Percentiles rank a stretch among this genome's conserved stretches.
phyloP scores from a whole-genome alignment of 2,797 vertebrate genomes.

The Rhabdomys pumilio region DNA sequence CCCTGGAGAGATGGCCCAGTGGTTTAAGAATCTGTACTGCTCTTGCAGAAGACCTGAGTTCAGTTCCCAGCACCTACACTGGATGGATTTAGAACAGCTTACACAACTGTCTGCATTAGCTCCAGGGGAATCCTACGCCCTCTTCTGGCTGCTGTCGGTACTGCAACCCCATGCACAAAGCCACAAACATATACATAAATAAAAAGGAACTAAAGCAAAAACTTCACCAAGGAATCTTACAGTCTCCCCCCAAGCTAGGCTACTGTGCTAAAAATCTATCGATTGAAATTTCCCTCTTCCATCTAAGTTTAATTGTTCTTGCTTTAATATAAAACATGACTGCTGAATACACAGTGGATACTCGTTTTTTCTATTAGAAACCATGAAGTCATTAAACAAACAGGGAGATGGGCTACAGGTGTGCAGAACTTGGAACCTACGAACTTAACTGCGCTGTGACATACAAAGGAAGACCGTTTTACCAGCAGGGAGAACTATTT shows the following conservation, averaged over 20 bases:
- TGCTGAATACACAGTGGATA: neutral
- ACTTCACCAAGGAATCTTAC: neutral
- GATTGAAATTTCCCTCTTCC: conserved; percentile 13
- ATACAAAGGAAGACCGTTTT: neutral
- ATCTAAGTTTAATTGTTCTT: neutral
- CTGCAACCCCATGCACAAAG: too few species aligned
- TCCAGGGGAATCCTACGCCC: too few species aligned
- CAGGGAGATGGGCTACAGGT: neutral
- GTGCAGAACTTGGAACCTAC: neutral
- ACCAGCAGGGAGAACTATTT: neutral
- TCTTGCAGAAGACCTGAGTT: neutral
- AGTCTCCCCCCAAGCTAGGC: neutral
- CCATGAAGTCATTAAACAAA: neutral
- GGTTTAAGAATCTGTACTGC: neutral
- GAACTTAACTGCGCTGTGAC: neutral
- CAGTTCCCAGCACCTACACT: neutral
- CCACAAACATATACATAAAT: neutral
- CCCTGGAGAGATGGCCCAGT: neutral
- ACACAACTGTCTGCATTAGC: neutral
- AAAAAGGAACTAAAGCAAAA: conserved; percentile 1
- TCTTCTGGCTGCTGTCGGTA: neutral
- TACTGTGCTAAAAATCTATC: neutral
- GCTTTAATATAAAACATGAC: conserved; percentile 27
- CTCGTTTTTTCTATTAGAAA: neutral
- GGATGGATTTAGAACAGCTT: neutral